Conservation (phyloP, 2,888 invertebrate genomes). For the Drosophila nr. perissopoda region DNA sequence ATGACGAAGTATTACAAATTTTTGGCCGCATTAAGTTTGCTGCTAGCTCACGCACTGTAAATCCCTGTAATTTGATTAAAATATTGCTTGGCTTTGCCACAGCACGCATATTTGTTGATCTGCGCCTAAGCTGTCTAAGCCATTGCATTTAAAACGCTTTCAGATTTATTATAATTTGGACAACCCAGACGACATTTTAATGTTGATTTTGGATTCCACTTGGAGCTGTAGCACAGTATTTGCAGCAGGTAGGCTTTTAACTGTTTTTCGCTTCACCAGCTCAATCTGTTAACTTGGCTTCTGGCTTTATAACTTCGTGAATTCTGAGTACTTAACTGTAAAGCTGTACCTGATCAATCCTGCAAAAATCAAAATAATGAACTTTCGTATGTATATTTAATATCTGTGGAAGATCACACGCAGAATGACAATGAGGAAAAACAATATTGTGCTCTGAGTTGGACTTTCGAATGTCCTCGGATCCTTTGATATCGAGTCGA, state of each 20-base stretch:
- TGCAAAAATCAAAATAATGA: too few species aligned
- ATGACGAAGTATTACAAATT: conserved; percentile 68
- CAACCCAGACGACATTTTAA: conserved; percentile 7
- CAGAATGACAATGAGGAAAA: background rate
- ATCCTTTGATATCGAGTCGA: background rate
- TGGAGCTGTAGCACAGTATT: background rate
- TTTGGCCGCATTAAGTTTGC: conserved; percentile 62
- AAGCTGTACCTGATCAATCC: background rate
- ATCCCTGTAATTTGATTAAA: conserved; percentile 77
- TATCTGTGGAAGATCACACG: background rate
- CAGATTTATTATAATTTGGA: conserved; percentile 54
- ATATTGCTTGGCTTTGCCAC: conserved; percentile 68
- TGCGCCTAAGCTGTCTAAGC: conserved; percentile 68
- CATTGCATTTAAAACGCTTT: conserved; percentile 25
- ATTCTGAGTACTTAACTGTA: background rate
- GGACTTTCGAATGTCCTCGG: background rate
- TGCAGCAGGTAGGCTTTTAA: background rate
- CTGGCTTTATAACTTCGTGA: background rate
- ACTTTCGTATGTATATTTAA: background rate
- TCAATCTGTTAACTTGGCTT: background rate
- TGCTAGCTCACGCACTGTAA: conserved; percentile 57
- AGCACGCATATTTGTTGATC: conserved; percentile 65
- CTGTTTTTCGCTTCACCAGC: background rate
- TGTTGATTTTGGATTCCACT: background rate
- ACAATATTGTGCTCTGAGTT: background rate